Conservation (phyloP, 2,888 invertebrate species). For the Drosophila mercatorum region DNA sequence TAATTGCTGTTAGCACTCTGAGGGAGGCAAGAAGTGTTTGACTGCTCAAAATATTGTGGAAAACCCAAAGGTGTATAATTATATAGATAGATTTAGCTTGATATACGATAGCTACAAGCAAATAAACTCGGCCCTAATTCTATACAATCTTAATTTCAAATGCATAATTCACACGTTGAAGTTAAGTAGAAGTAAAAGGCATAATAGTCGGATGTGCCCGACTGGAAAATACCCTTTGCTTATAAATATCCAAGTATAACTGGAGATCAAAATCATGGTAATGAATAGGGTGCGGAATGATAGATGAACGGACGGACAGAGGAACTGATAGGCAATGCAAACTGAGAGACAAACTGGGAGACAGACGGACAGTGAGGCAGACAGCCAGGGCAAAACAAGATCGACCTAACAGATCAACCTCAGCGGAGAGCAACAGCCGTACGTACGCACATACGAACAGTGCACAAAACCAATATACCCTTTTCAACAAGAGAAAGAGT, state of each 20-base stretch:
- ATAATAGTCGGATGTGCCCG: background rate
- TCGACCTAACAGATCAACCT: too few species aligned
- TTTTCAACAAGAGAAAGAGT: background rate
- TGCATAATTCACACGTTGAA: background rate
- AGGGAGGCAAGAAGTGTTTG: background rate
- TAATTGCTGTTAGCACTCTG: background rate
- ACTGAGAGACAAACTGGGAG: too few species aligned
- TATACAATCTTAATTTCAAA: background rate
- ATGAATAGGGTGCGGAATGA: too few species aligned
- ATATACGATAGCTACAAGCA: background rate
- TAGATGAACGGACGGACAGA: too few species aligned
- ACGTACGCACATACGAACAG: too few species aligned
- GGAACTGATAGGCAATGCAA: too few species aligned
- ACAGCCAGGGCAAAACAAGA: too few species aligned
- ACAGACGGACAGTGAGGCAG: background rate
- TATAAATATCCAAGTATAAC: background rate
- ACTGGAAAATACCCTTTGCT: background rate
- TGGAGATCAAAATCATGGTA: background rate
- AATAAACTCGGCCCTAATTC: background rate
- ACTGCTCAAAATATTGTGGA: background rate
- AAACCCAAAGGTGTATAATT: background rate
- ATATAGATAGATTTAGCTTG: background rate
- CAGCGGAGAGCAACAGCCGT: too few species aligned
- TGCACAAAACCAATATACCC: background rate
- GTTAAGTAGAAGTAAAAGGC: background rate